A percentile compares a stretch with the other conserved stretches of the same genome.
Conservation (phyloP, 1,140 invertebrate genomes). For the Neotoxoptera formosana region DNA sequence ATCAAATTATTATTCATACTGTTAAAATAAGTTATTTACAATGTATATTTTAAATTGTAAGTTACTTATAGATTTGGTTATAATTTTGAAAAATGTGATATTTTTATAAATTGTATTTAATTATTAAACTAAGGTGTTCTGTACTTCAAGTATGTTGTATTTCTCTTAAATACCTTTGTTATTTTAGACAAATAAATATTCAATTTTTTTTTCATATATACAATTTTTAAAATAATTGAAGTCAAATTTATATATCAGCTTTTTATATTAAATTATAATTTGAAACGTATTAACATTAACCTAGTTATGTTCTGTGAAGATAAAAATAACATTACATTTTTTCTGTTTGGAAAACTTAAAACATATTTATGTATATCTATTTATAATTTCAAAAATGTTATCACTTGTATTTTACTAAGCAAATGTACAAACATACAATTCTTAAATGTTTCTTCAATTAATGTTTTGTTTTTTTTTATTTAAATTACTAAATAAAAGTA, state of each 20-base stretch:
- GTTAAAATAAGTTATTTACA: constrained; percentile 24
- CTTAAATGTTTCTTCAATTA: not conserved
- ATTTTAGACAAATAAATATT: not conserved
- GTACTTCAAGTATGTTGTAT: constrained; percentile 12
- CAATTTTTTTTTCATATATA: not conserved
- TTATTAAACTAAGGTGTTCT: constrained; percentile 30
- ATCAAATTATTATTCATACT: not conserved
- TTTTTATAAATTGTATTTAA: constrained; percentile 35
- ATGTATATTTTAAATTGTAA: constrained; percentile 25
- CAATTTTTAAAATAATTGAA: not conserved
- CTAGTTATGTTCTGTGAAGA: not conserved
- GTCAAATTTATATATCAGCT: not conserved
- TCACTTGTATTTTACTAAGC: not conserved
- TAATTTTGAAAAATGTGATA: constrained; percentile 28
- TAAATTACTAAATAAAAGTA: not conserved
- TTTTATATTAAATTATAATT: not conserved
- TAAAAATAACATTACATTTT: too few species aligned
- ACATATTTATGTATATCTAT: not conserved
- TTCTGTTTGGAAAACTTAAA: not conserved
- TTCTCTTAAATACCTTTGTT: not conserved
- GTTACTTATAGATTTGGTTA: constrained; percentile 11
- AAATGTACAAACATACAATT: not conserved
- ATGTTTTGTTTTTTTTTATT: not conserved
- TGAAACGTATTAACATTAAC: not conserved
- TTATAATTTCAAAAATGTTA: not conserved